Conservation (phyloP, 2,797 vertebrate genomes). For the Myotis findleyi region DNA sequence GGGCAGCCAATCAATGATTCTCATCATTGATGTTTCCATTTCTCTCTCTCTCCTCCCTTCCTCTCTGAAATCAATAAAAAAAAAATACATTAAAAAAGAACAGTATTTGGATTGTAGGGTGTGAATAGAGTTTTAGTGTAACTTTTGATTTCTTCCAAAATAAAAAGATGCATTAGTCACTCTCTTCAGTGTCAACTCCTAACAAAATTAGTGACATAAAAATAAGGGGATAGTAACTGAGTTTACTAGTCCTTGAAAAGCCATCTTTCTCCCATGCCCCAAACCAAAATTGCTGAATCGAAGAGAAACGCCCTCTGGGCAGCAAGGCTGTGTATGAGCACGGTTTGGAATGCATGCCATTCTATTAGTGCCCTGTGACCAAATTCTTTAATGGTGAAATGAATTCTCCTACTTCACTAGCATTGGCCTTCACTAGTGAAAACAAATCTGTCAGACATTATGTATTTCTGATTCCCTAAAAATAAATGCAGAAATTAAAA, state of each 20-base stretch:
- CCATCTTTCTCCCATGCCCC: background rate
- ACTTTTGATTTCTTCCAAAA: background rate
- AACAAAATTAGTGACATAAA: background rate
- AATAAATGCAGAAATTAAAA: conserved; percentile 73
- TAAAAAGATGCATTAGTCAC: background rate
- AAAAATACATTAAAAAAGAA: no score
- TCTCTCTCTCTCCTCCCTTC: no score
- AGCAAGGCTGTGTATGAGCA: background rate
- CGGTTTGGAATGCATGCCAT: background rate
- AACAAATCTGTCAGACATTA: conserved; percentile 64
- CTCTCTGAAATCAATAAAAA: no score
- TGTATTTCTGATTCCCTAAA: conserved; percentile 63
- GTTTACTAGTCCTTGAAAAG: background rate
- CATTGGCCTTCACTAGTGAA: conserved; percentile 53
- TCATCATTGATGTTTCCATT: no score
- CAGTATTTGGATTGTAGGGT: background rate
- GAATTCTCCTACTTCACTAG: background rate
- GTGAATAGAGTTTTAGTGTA: background rate
- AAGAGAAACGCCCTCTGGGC: background rate
- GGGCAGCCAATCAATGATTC: no score
- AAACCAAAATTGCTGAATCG: background rate
- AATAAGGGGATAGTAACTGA: background rate
- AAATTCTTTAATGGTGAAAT: background rate
- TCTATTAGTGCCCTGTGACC: background rate
- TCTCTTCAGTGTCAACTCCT: background rate